These are phyloP conservation scores for Tortricodes alternella DNA, from an alignment of 2,888 invertebrate species.

Conservation along the genomic window DNA sequence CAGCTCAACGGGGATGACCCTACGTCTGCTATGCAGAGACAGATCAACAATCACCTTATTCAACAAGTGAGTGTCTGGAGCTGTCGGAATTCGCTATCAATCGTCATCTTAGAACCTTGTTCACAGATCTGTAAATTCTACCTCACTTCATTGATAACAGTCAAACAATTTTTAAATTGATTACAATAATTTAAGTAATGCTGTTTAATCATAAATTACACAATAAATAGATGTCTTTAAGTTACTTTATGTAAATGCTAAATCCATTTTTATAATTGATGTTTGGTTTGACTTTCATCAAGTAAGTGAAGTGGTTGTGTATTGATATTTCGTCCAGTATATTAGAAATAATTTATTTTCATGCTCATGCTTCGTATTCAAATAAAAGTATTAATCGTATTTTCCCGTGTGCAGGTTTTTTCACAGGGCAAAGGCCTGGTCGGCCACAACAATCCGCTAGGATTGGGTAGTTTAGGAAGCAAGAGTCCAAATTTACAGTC, in stretches of 20 bases:
- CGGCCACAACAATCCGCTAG: slow-evolving; percentile 87
- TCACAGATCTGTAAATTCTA: no score
- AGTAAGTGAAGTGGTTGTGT: no score
- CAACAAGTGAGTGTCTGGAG: slow-evolving; percentile 83
- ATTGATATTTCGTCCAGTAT: no score
- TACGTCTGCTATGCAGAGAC: slow-evolving; percentile 82
- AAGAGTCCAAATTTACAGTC: slow-evolving; percentile 94
- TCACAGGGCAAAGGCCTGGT: slow-evolving; percentile 88
- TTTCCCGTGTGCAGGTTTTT: slow-evolving; percentile 72
- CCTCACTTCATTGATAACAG: no score
- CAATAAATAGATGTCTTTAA: no score
- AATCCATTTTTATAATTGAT: slow-evolving; percentile 5
- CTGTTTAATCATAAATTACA: no score
- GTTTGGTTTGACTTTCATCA: slow-evolving; percentile 2
- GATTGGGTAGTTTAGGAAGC: slow-evolving; percentile 89
- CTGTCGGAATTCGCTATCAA: slow-evolving; percentile 38
- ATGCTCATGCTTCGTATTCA: no score
- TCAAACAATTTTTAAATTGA: neutral
- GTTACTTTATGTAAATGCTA: no score
- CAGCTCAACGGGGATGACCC: slow-evolving; percentile 87
- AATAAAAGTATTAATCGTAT: slow-evolving; percentile 63
- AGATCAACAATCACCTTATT: slow-evolving; percentile 86
- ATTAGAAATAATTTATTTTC: no score
- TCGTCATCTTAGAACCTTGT: neutral
- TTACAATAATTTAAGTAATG: neutral